phyloP scores from a whole-genome alignment of 2,113 vertebrate species.

The Lichenostomus cassidix region DNA sequence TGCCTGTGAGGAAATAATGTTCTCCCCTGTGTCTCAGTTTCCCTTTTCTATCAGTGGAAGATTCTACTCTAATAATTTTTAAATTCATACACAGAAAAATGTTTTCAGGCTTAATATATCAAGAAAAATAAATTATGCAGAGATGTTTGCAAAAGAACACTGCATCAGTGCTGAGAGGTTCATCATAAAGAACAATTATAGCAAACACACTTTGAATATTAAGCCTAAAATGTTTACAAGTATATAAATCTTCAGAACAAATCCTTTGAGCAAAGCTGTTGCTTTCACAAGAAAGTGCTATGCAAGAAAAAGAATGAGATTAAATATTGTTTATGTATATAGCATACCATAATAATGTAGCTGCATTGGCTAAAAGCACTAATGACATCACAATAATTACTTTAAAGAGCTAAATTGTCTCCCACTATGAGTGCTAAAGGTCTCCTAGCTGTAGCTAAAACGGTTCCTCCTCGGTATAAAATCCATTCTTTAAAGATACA shows the following conservation, averaged over 20 bases:
- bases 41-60: background rate
- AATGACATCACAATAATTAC: constrained; percentile 4
- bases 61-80: background rate
- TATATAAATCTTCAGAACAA: background rate
- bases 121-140: background rate
- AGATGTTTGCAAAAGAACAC: background rate
- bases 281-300: background rate
- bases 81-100: background rate
- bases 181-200: background rate
- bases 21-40: background rate
- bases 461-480: background rate
- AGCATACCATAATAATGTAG: background rate
- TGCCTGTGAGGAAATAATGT: background rate
- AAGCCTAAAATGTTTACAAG: constrained; percentile 3
- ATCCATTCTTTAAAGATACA: background rate
- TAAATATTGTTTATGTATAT: background rate
- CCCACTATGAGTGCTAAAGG: background rate
- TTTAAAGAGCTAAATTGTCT: background rate
- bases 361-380: constrained; percentile 10
- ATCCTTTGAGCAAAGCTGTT: background rate
- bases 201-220: background rate
- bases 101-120: background rate
- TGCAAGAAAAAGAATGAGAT: background rate
- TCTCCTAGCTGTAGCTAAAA: background rate
- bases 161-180: background rate